Base-by-base conservation (phyloP, 2,113 vertebrate genomes). In the Osmerus mordax region DNA sequence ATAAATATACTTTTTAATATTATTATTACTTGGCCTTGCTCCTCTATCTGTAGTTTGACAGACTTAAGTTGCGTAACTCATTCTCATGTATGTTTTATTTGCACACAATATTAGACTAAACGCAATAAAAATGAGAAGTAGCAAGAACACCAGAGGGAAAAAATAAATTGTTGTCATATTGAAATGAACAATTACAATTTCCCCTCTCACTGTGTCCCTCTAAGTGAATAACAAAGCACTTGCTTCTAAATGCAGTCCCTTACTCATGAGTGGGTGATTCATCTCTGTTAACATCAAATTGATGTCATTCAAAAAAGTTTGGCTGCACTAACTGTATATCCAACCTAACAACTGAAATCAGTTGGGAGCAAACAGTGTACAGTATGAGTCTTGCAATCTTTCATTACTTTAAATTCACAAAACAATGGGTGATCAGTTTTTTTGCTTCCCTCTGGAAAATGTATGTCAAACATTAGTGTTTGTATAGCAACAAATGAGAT, bases 11-110 rank as follows among this genome's bases (percentile, higher is more conserved):
- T 29, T 71, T 47, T 55, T 54, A 73, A 58, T 21, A 29, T 13
- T 70, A n/a, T 55, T 23, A 12, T 16, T 25, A 8, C 75, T 65
- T 67, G 19, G 23, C 58, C 6, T 41, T 67, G 47, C 52, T 70
- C 55, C 56, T 64, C 62, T 76, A 78, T 75, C 66, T 67, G 69
- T 58, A 16, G 70, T 65, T 69, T 36, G 75, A 75, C 72, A 41
- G 11, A 14, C 70, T 71, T 18, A 21, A 83, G 80, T 86, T 83
- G 75, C 77, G 83, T 73, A 84, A 84, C 75, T 78, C 78, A 82
- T 82, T 84, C 82, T 65, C 71, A 72, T 69, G 70, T 72, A 74
- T 63, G 73, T 70, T 69, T 67, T 70, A 78, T 67, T 78, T 81
- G 41, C 19, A 70, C 53, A 55, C 73, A 71, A 53, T 69, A 13